Evolutionary conservation across 2,113 vertebrate genomes (phyloP).

Genomic region (human (Homo sapiens)): GRCh38 chr17:74798501-74799000

Average conservation of each 20-base stretch:
- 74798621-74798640: background rate
- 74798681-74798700: background rate
- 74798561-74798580: background rate
- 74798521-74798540: conserved; percentile 27
- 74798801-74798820: background rate
- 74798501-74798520: conserved; percentile 31
- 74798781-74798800: background rate
- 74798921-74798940: background rate
- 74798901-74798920: background rate
- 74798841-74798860: background rate
- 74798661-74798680: background rate
- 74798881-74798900: background rate
- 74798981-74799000: accelerated
- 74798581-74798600: background rate
- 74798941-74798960: background rate
- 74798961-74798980: background rate
- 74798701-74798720: background rate
- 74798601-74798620: background rate
- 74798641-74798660: background rate
- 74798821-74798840: background rate
- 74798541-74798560: background rate
- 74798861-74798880: background rate
- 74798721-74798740: background rate
- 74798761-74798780: background rate
- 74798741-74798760: accelerated